A percentile compares a stretch with the other conserved stretches of the same genome.
phyloP scores from a whole-genome alignment of 2,113 vertebrate genomes.

The Macroglossus sobrinus region DNA sequence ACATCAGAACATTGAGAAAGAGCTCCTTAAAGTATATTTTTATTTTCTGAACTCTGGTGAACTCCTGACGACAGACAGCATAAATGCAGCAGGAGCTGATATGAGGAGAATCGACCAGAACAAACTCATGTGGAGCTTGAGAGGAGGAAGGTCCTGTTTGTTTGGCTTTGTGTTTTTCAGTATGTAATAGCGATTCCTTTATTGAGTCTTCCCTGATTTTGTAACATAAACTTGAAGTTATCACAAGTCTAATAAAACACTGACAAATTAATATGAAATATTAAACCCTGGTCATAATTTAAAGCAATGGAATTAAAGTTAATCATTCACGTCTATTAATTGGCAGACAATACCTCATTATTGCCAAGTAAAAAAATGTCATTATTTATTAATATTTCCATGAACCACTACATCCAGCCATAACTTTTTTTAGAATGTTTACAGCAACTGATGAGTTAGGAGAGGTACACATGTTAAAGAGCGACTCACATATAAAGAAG shows the following conservation, averaged over 20 bases:
- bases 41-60: conserved; percentile 59
- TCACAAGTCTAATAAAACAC: neutral
- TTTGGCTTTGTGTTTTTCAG: neutral
- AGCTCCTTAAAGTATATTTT: conserved; percentile 61
- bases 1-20: conserved; percentile 58
- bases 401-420: neutral
- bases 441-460: neutral
- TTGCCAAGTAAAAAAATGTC: conserved; percentile 19
- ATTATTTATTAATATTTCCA: neutral
- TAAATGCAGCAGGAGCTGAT: conserved; percentile 22
- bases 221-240: neutral
- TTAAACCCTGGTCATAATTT: conserved; percentile 28
- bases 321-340: conserved; percentile 19
- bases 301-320: conserved; percentile 28
- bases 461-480: neutral
- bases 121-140: neutral
- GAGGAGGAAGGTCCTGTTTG: neutral
- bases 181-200: neutral
- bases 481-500: neutral
- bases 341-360: neutral
- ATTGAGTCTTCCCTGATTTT: neutral
- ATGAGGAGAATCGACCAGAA: conserved; percentile 27
- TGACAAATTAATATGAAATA: neutral
- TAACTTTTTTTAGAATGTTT: neutral
- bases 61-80: conserved; percentile 45